Conservation (phyloP, 1,140 invertebrate genomes). For the Neodiprion virginianus region DNA sequence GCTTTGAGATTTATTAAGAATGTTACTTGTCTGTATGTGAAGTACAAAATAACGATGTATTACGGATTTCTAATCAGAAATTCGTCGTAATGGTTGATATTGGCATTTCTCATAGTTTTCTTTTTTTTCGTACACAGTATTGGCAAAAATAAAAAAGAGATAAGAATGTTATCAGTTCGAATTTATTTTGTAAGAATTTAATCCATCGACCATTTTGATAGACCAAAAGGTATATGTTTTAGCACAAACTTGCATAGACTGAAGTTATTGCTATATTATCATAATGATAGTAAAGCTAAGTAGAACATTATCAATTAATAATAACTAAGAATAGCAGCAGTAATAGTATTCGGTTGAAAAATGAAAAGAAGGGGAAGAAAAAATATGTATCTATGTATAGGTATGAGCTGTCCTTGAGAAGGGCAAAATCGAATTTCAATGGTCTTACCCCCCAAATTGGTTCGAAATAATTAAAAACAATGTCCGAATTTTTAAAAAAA, state of each 20-base stretch:
- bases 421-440: no score
- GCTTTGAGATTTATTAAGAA: no score
- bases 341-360: background rate
- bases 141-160: background rate
- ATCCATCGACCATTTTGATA: slow-evolving; percentile 6
- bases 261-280: slow-evolving; percentile 6
- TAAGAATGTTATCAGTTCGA: background rate
- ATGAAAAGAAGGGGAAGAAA: background rate
- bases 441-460: no score
- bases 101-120: no score
- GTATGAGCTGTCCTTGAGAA: no score
- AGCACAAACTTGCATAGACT: slow-evolving; percentile 16
- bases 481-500: no score
- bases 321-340: background rate
- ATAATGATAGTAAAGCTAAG: background rate
- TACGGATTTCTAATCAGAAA: no score
- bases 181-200: slow-evolving; percentile 8
- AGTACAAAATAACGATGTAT: no score
- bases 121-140: no score
- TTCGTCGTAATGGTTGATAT: no score
- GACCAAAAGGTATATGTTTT: slow-evolving; percentile 5
- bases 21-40: no score
- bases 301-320: background rate
- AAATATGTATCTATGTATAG: background rate
- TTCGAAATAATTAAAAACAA: no score